These are phyloP conservation scores for Lepidocyrtoides sp. DNA, from an alignment of 2,888 invertebrate species.

Conservation along the genomic window DNA sequence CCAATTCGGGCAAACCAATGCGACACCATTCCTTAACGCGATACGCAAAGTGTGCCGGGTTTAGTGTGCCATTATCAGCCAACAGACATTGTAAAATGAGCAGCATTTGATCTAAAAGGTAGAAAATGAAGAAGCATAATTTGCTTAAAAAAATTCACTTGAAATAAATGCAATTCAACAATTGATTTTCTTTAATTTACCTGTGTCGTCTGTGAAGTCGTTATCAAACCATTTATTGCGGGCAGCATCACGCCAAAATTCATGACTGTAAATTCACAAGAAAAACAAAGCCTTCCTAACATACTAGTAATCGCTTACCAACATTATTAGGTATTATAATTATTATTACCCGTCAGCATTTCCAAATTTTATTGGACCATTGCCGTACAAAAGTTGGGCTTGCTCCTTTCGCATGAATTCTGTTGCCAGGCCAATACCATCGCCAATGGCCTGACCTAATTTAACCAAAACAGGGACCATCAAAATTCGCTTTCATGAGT, in stretches of 20 bases:
- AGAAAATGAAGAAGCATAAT: too few species aligned
- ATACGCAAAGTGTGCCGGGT: slow-evolving; percentile 75
- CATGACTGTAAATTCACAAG: slow-evolving; percentile 51
- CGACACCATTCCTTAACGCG: slow-evolving; percentile 78
- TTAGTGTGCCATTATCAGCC: slow-evolving; percentile 65
- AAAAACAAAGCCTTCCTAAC: not conserved
- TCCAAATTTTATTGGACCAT: slow-evolving; percentile 81
- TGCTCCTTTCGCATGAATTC: slow-evolving; percentile 77
- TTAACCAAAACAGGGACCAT: too few species aligned
- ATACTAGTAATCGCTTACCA: too few species aligned
- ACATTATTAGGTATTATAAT: too few species aligned
- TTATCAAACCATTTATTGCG: slow-evolving; percentile 74
- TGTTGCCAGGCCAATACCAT: slow-evolving; percentile 79
- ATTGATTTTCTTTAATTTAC: slow-evolving; percentile 25
- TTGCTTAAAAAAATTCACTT: too few species aligned
- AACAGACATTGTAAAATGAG: slow-evolving; percentile 77
- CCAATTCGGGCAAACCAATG: slow-evolving; percentile 78
- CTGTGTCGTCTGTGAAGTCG: slow-evolving; percentile 82
- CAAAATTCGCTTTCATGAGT: too few species aligned
- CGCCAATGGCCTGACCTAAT: slow-evolving; percentile 79
- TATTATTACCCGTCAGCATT: slow-evolving; percentile 69
- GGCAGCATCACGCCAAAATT: slow-evolving; percentile 74
- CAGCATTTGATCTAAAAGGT: slow-evolving; percentile 80
- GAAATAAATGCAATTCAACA: too few species aligned
- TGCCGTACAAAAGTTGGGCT: slow-evolving; percentile 73